These are phyloP conservation scores for Lamproptera curius DNA, from an alignment of 2,888 invertebrate species.

Conservation along the genomic window DNA sequence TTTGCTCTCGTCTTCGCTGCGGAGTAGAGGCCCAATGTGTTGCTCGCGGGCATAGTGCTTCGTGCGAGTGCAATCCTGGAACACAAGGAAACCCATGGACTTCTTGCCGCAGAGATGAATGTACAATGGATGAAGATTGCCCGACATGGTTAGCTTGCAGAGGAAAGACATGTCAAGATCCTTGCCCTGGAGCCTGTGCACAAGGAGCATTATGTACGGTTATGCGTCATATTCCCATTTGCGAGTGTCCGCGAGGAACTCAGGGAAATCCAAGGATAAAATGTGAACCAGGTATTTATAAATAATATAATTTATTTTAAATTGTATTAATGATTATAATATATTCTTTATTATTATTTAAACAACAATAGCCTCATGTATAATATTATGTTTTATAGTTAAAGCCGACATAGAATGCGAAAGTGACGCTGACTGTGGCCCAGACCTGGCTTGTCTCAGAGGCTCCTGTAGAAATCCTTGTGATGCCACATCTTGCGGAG, in stretches of 20 bases:
- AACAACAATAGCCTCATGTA: too few relatives aligned
- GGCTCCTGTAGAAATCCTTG: conserved; percentile 91
- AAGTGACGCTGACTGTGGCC: conserved; percentile 91
- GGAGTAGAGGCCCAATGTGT: conserved; percentile 88
- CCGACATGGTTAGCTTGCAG: conserved; percentile 87
- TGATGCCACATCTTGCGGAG: conserved; percentile 86
- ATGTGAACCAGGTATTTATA: conserved; percentile 77
- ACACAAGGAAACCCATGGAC: conserved; percentile 89
- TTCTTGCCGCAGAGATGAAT: conserved; percentile 88
- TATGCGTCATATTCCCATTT: conserved; percentile 85
- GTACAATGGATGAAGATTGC: conserved; percentile 86
- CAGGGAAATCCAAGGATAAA: conserved; percentile 85
- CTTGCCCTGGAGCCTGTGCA: conserved; percentile 92
- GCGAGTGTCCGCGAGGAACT: conserved; percentile 90
- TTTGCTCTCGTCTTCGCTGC: conserved; percentile 88
- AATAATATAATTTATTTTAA: too few relatives aligned
- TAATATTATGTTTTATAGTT: conserved; percentile 49
- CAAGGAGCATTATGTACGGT: conserved; percentile 86
- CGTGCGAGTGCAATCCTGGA: conserved; percentile 87
- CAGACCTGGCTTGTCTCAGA: conserved; percentile 89
- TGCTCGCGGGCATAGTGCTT: conserved; percentile 86
- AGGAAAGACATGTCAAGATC: conserved; percentile 88
- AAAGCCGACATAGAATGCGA: conserved; percentile 82
- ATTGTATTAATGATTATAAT: too few relatives aligned
- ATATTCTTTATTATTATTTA: too few relatives aligned